Percentiles rank a stretch among this genome's conserved stretches.
phyloP scores from a whole-genome alignment of 2,888 invertebrate species.

The Plusia festucae region DNA sequence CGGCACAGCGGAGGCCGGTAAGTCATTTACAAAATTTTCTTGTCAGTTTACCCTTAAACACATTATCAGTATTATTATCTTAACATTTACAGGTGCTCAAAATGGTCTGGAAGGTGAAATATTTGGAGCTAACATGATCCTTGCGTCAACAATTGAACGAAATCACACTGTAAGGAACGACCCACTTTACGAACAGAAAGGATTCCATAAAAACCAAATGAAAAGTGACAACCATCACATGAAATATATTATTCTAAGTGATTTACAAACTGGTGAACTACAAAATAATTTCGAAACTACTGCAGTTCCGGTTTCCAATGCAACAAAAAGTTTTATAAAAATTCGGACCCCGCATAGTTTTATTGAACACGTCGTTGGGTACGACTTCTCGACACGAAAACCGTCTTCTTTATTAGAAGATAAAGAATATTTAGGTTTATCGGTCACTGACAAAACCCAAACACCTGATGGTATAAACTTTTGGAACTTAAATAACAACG shows the following conservation, averaged over 20 bases:
- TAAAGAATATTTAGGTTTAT: slow-evolving; percentile 66
- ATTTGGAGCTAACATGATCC: slow-evolving; percentile 91
- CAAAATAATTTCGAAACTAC: slow-evolving; percentile 70
- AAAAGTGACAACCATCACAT: slow-evolving; percentile 61
- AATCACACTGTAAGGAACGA: slow-evolving; percentile 73
- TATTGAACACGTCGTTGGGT: slow-evolving; percentile 68
- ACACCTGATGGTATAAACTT: slow-evolving; percentile 60
- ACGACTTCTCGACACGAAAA: slow-evolving; percentile 48
- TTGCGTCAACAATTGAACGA: slow-evolving; percentile 88
- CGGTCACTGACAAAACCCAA: slow-evolving; percentile 38
- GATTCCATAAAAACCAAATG: slow-evolving; percentile 73
- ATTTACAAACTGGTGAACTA: slow-evolving; percentile 72
- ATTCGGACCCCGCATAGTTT: slow-evolving; percentile 66
- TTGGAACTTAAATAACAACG: slow-evolving; percentile 68
- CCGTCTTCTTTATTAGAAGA: slow-evolving; percentile 45
- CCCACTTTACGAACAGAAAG: slow-evolving; percentile 71
- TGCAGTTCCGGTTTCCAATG: slow-evolving; percentile 44
- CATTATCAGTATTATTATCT: slow-evolving; percentile 10
- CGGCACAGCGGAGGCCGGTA: slow-evolving; percentile 91
- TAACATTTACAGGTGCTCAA: slow-evolving; percentile 81
- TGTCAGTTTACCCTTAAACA: slow-evolving; percentile 6
- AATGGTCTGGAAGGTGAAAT: slow-evolving; percentile 92
- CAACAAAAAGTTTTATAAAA: slow-evolving; percentile 64
- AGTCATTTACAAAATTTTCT: slow-evolving; percentile 41
- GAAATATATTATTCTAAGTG: slow-evolving; percentile 74